Evolutionary conservation across 2,888 invertebrate genomes (phyloP).

Genomic region (Drosophila melanosoma): DNA sequence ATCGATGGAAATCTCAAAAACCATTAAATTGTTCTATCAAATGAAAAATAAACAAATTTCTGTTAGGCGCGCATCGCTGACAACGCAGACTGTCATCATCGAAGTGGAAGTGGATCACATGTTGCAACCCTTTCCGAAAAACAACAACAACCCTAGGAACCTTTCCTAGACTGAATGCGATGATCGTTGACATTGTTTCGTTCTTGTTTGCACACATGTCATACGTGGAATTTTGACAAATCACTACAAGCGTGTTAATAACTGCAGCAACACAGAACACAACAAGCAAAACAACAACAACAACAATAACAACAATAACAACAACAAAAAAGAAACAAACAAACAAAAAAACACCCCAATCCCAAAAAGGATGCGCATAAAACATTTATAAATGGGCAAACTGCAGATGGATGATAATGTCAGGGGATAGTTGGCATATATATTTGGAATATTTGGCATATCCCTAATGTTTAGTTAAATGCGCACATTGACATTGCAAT

Average conservation of each 20-base stretch:
- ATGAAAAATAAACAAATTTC: conserved; percentile 76
- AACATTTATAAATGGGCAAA: conserved; percentile 10
- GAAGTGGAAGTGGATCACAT: conserved; percentile 44
- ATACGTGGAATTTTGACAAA: conserved; percentile 74
- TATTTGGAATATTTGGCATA: conserved; percentile 5
- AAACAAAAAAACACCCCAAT: conserved; percentile 51
- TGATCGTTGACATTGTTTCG: conserved; percentile 52
- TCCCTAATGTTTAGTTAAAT: conserved; percentile 25
- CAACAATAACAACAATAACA: background rate
- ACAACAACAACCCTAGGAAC: background rate
- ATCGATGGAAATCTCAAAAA: conserved; percentile 49
- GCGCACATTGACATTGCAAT: conserved; percentile 57
- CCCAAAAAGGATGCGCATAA: conserved; percentile 1
- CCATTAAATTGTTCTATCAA: conserved; percentile 62
- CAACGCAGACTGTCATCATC: conserved; percentile 6
- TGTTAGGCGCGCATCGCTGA: conserved; percentile 53
- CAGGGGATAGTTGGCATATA: conserved; percentile 19
- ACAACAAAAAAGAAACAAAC: background rate
- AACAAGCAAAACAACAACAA: conserved; percentile 11
- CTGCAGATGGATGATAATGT: conserved; percentile 24
- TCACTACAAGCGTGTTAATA: conserved; percentile 77
- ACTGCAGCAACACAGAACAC: conserved; percentile 46
- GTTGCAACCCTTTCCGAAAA: conserved; percentile 47
- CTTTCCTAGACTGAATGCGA: background rate
- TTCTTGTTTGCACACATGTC: conserved; percentile 79